Base-by-base conservation (phyloP, 2,888 invertebrate genomes). In the Alsophila aescularia region DNA sequence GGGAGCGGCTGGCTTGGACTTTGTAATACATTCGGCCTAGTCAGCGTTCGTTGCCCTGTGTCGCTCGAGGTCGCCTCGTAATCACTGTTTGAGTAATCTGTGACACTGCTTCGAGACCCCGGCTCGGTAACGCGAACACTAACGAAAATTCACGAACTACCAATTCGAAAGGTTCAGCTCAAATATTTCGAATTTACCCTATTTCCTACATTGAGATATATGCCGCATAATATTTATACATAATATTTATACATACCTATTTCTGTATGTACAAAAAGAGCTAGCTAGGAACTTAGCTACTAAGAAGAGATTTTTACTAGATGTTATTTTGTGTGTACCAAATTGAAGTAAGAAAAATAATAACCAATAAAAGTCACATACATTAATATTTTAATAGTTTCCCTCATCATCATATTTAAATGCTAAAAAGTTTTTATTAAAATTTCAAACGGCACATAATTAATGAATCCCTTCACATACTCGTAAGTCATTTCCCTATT, bases 21-120 rank as follows among this genome's bases (percentile, higher is more conserved):
- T 88, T 89, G 89, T 90, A 90, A 89, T 88, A 85, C 87, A 85
- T 87, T 89, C 88, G 90, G 87, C 90, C 90, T 90, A 90, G 88
- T 90, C 83, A 87, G 86, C 89, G 90, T 84, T 84, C 89, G 87
- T 91, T 90, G 90, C 87, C 90, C 91, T 69, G 81, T 67, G 69
- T 58, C 66, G 73, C 79, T 72, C 89, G 90, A 90, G 90, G 90
- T 85, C 90, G 87, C 77, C 60, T 65, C 60, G 60, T 47, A 56
- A 35, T 12, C 31, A 51, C 55, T 56, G 31, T 40, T n/a, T 24
- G 27, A 32, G 21, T 37, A 51, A 45, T 36, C 55, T 56, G 45
- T 56, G 55, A 36, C 40, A 16, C 40, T 56, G 52, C 56, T 64
- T 64, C 62, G 65, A 66, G 64, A 65, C 56, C 52, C 67, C 68